A percentile compares a stretch with the other conserved stretches of the same genome.
Evolutionary conservation across 2,113 vertebrate species (phyloP).

Genomic region (Pteronura brasiliensis): DNA sequence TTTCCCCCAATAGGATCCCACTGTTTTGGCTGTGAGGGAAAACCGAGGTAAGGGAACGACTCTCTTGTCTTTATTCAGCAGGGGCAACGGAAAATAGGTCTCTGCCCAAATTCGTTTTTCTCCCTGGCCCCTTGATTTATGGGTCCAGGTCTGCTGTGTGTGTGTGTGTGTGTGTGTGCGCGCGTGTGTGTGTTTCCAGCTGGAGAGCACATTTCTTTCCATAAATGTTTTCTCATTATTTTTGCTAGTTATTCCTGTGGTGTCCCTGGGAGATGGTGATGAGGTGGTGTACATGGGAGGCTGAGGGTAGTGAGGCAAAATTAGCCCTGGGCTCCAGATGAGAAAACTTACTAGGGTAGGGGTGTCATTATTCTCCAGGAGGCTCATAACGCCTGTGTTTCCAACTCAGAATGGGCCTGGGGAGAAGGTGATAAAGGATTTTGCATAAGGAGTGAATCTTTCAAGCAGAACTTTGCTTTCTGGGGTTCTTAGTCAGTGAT

Average conservation of each 20-base stretch:
- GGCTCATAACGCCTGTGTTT: background rate
- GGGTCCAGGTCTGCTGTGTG: background rate
- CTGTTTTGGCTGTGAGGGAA: conserved; percentile 87
- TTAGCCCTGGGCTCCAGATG: background rate
- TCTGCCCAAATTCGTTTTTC: background rate
- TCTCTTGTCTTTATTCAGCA: background rate
- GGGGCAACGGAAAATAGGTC: background rate
- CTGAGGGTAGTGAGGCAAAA: background rate
- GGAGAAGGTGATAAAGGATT: background rate
- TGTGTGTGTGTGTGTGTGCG: background rate
- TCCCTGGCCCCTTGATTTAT: background rate
- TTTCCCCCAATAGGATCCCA: conserved; percentile 88
- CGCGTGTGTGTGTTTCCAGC: background rate
- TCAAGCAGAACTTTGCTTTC: background rate
- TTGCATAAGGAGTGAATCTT: background rate
- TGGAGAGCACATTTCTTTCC: conserved; percentile 62
- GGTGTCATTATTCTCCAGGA: background rate
- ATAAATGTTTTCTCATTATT: conserved; percentile 35
- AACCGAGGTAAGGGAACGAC: conserved; percentile 89
- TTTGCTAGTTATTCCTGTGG: conserved; percentile 19
- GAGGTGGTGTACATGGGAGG: background rate
- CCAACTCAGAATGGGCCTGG: background rate
- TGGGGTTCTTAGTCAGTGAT: background rate
- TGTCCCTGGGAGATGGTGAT: conserved; percentile 30
- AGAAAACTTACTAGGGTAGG: background rate